Evolutionary conservation across 2,113 vertebrate species (phyloP), one percentile per base, ranked within the genome.

Genomic region (Rhinichthys klamathensis): DNA sequence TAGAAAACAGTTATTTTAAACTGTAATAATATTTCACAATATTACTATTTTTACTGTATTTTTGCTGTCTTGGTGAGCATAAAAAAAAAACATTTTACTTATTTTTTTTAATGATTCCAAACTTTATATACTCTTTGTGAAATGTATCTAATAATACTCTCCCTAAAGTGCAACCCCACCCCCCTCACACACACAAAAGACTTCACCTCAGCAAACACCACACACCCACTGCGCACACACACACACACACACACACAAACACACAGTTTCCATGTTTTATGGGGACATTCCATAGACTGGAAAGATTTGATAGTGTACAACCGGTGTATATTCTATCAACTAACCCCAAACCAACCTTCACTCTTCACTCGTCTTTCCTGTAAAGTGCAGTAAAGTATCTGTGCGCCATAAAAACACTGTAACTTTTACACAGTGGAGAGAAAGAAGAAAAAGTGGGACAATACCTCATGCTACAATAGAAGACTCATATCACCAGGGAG

Each of bases 401-500:
- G n/a, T 13, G 25, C 41, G 30, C 25, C 80, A 49, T 10, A 80
- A 65, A 65, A 27, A 63, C 44, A 49, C 27, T n/a, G 60, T 2
- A 32, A 82, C 35, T 27, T 80, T 63, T 80, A 65, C 80, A 32
- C 63, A 58, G 80, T 25, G 65, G 65, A 70, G 44, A 38, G 27
- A 56, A 35, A 70, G 63, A 69, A 51, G 60, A 32, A 70, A 54
- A 41, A 82, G 21, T 72, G 11, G 65, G 49, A 72, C 46, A 72
- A 83, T 83, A 72, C 21, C 32, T 72, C 30, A 4, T 18, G 23
- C 12, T 72, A 82, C 80, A 82, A 82, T 41, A 56, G 80, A 23
- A 82, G 80, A 83, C 63, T 83, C 80, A 58, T 83, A 72, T 72
- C 67, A 83, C 30, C 65, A 58, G 49, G 30, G 80, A 81, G 83